Conservation (phyloP, 2,888 invertebrate genomes). For the Plemyria rubiginata region DNA sequence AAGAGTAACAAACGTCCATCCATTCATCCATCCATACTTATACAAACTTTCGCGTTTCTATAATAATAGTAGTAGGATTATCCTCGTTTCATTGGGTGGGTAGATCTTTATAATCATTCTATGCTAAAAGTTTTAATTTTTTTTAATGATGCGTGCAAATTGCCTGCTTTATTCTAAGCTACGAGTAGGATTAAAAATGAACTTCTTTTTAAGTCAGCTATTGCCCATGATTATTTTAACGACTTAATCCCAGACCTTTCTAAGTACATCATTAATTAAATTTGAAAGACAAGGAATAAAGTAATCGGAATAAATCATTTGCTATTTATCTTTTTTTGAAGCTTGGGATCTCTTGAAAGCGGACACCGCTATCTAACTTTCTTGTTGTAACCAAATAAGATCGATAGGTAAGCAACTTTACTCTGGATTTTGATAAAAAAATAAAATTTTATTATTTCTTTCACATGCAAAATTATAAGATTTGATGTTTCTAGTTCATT, state of each 20-base stretch:
- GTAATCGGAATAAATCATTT: slow-evolving; percentile 35
- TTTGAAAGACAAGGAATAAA: slow-evolving; percentile 25
- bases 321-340: slow-evolving; percentile 36
- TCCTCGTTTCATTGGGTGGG: too few species aligned
- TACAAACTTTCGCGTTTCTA: too few species aligned
- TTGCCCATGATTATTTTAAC: slow-evolving; percentile 7
- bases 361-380: background rate
- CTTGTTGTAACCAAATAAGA: too few species aligned
- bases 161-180: background rate
- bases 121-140: background rate
- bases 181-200: background rate
- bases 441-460: too few species aligned
- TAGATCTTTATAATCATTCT: too few species aligned
- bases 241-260: background rate
- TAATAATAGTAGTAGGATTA: too few species aligned
- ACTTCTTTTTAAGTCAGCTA: slow-evolving; percentile 2
- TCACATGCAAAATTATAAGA: too few species aligned
- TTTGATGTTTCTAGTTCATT: too few species aligned
- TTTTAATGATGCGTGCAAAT: background rate
- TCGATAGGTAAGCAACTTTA: too few species aligned
- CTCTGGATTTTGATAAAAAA: too few species aligned
- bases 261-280: slow-evolving; percentile 27
- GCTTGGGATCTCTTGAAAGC: background rate
- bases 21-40: too few species aligned
- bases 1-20: too few species aligned